phyloP scores from a whole-genome alignment of 2,113 vertebrate genomes.

The Hyaena hyaena region DNA sequence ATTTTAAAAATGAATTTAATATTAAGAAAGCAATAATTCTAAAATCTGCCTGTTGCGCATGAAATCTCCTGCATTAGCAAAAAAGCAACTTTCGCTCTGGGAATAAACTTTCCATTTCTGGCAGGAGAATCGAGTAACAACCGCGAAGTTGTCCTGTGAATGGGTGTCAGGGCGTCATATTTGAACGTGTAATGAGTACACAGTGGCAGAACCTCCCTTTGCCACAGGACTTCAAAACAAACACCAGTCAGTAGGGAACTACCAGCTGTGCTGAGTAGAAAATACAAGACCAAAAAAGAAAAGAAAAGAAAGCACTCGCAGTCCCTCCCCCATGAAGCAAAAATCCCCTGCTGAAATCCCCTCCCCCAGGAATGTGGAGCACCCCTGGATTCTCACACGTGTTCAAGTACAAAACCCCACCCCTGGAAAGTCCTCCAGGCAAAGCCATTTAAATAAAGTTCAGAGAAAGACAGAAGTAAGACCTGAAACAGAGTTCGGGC shows the following conservation, averaged over 20 bases:
- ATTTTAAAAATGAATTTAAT: background rate
- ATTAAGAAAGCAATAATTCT: background rate
- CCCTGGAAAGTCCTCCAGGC: conserved; percentile 51
- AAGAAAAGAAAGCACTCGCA: background rate
- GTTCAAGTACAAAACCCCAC: background rate
- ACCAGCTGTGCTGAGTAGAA: conserved; percentile 42
- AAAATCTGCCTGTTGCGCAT: background rate
- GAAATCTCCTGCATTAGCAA: conserved; percentile 9
- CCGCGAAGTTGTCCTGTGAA: background rate
- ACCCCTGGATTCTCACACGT: background rate
- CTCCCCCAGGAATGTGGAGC: background rate
- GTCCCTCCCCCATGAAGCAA: background rate
- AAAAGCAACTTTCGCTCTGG: conserved; percentile 58
- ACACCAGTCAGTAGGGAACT: conserved; percentile 65
- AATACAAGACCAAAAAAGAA: background rate
- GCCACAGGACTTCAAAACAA: conserved; percentile 72
- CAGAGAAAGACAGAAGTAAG: conserved; percentile 52
- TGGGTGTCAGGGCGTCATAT: conserved; percentile 12
- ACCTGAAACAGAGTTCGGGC: background rate
- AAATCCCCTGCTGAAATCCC: conserved; percentile 21
- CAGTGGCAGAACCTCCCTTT: conserved; percentile 63
- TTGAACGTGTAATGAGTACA: conserved; percentile 72
- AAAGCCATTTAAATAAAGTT: conserved; percentile 12
- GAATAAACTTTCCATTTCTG: conserved; percentile 57
- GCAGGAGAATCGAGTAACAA: conserved; percentile 40